Evolutionary conservation across 2,797 vertebrate genomes (phyloP), one percentile per base, ranked within the genome.

Genomic region (Ibycter americanus): DNA sequence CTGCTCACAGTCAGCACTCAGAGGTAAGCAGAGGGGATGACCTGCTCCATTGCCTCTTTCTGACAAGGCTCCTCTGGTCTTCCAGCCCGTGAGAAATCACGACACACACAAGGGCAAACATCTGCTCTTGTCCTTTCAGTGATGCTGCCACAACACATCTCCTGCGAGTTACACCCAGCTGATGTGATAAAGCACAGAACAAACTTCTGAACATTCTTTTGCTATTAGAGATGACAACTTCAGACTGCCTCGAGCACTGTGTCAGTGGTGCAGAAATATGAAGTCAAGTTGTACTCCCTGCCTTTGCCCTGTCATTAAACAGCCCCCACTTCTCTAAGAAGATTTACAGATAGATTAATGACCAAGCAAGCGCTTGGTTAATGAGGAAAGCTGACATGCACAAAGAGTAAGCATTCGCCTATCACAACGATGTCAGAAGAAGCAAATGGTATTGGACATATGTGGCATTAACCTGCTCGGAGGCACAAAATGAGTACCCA

Each of bases 231-330:
- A 38, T 46, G 25, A 22, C 79, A 83, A 15, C 81, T 55, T 36
- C 2, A 4, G 44, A 21, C 31, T 36, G 11, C 7, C 12, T 63
- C 1, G 0, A 66, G 34, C 1, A 1, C 52, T 49, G 8, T 4
- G 3, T 22, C 71, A 79, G 29, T 3, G 13, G 32, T 20, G 34
- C 6, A 1, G 18, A 19, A 92, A 34, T 9, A n/a, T 4, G 20
- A 81, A 80, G 63, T 14, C 86, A 83, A 62, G 62, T 2, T 84
- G 74, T 6, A 49, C 51, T 55, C 42, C 8, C 25, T 52, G 63
- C 22, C 86, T 78, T 58, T 62, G 19, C 49, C 63, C 31, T 73
- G 36, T 61, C 62, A 31, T 63, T 70, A 78, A 52, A 51, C 44
- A 74, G 59, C 44, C 56, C 58, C 23, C 0, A 0, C 11, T 46